Base-by-base conservation (phyloP, 2,113 vertebrate species). In the Lamprologus callipterus region DNA sequence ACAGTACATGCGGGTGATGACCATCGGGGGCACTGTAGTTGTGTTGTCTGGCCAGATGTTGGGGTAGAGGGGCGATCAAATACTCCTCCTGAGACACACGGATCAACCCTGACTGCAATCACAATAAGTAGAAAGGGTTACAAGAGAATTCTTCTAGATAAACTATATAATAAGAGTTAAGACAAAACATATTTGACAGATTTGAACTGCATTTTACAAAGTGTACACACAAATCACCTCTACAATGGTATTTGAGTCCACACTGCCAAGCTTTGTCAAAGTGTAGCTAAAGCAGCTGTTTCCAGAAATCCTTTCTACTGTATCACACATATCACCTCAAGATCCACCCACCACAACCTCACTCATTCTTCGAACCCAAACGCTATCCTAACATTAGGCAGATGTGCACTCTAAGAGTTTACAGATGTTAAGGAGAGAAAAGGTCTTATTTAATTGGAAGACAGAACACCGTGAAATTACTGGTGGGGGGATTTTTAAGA, bases 1-100 rank as follows among this genome's bases (percentile, higher is more conserved):
- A 99, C 55, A 99, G 93, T 4, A 99, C 97, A 0, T 99, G 99
- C 31, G 98, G 97, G 31, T 98, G 97, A 92, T 99, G 98, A 40
- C 98, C 98, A 8, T 91, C 84, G 1, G 97, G 97, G 47, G 96
- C 91, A 5, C 96, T 97, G 95, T 97, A 98, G 96, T 98, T 98
- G 95, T 98, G 98, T 88, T 94, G 90, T 90, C 90, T 89, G 2
- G 98, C 98, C 94, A 99, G 96, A 89, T 96, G 97, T 91, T 96
- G 96, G 54, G 99, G 98, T 88, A 99, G 94, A 0, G 99, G 98
- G 3, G 97, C 97, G 82, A 99, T 98, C 92, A 99, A 96, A 95
- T 98, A 98, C 92, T 99, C 99, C 8, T 96, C 97, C 89, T 96
- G 95, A 28, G 55, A 97, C 63, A 97, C 97, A 88, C 97, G 96